Base-by-base conservation (phyloP, 2,797 vertebrate species). In the Graptemys geographica region DNA sequence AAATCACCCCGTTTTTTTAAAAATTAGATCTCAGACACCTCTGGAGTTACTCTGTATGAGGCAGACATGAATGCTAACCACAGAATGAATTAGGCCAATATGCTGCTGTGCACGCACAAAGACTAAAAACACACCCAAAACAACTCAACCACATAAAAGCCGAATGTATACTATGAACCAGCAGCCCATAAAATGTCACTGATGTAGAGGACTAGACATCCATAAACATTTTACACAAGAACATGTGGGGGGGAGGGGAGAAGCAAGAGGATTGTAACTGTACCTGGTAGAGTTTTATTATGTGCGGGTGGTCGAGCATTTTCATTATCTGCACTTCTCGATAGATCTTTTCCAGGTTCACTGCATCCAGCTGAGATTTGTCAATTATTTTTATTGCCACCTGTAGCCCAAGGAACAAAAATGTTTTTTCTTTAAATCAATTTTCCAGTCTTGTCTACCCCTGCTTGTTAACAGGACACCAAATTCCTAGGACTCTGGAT, bases 331-430 rank as follows among this genome's bases (percentile, higher is more conserved):
- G 99, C 87, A 99, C 99, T 96, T 99, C 99, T 92, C 99, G 98
- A 98, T 99, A 99, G 98, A 99, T 99, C 98, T 99, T 99, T 98
- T 99, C 99, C 98, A 99, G 98, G 95, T 99, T 99, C 89, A 99
- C 99, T 69, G 99, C 99, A 97, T 99, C 99, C 98, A 99, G 98
- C 97, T 99, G 99, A 95, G 99, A 99, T 98, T 99, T 99, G 98
- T 99, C 99, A 49, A 99, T 99, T 97, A 99, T 99, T 98, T 99
- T 99, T 98, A 99, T 99, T 90, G 99, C 99, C 98, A 99, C 99
- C 99, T 99, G 98, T 88, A 97, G 94, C 79, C 79, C 16, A 91
- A 96, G 94, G 0, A 94, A 78, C 96, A 92, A 88, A 37, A 86
- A 69, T 19, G 28, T 47, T 56, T 37, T 28, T n/a, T 41, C 33